These are phyloP conservation scores for Rutpela maculata DNA, from an alignment of 2,888 invertebrate genomes.

Conservation along the genomic window DNA sequence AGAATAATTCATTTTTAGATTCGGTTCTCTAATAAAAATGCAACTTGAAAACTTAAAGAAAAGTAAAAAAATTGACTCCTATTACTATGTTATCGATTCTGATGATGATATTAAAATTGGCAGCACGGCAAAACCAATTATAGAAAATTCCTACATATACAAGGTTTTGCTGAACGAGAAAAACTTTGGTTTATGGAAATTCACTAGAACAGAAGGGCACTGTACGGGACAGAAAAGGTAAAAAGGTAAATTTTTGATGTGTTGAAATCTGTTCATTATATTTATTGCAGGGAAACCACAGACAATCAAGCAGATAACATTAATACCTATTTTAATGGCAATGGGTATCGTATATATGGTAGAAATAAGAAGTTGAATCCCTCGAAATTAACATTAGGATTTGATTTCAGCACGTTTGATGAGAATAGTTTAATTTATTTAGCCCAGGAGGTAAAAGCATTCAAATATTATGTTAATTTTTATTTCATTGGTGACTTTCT, in stretches of 20 bases:
- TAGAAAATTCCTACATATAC: constrained; percentile 88
- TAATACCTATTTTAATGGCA: constrained; percentile 61
- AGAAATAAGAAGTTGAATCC: constrained; percentile 52
- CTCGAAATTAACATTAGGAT: constrained; percentile 53
- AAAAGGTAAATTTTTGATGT: constrained; percentile 29
- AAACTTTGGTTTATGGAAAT: constrained; percentile 93
- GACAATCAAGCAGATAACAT: constrained; percentile 36
- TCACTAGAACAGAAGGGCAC: constrained; percentile 79
- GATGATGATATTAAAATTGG: constrained; percentile 61
- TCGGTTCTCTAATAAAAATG: constrained; percentile 56
- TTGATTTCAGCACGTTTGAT: constrained; percentile 86
- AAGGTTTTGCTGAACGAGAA: constrained; percentile 86
- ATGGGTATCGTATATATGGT: constrained; percentile 62
- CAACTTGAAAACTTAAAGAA: constrained; percentile 51
- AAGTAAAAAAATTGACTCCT: constrained; percentile 45
- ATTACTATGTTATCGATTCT: constrained; percentile 48
- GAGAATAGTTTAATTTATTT: constrained; percentile 91
- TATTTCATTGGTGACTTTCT: too few species aligned
- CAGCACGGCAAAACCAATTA: constrained; percentile 66
- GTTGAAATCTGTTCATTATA: not conserved
- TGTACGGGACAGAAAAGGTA: constrained; percentile 69
- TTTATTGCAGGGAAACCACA: constrained; percentile 38
- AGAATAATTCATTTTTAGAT: constrained; percentile 48
- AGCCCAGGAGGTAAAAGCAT: constrained; percentile 81
- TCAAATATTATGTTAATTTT: not conserved